Evolutionary conservation across 2,113 vertebrate species (phyloP).

Genomic region (Entomyzon cyanotis): DNA sequence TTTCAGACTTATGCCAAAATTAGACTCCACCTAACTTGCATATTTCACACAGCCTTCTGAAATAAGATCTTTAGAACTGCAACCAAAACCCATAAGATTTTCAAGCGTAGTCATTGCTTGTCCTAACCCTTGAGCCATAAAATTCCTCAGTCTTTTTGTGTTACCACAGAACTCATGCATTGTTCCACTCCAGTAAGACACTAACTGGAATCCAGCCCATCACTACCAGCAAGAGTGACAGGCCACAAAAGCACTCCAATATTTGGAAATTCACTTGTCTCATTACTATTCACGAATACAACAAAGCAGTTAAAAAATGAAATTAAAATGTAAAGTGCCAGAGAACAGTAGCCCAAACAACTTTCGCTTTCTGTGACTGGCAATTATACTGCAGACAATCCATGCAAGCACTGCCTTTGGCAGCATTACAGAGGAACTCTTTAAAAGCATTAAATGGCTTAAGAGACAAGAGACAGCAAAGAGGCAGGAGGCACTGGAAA

Average conservation of each 20-base stretch:
- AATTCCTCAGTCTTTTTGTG: not conserved
- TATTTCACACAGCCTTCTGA: not conserved
- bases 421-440: not conserved
- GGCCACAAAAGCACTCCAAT: not conserved
- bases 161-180: not conserved
- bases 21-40: not conserved
- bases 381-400: not conserved
- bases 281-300: not conserved
- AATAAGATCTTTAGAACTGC: not conserved
- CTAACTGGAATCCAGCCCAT: not conserved
- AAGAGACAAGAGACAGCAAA: not conserved
- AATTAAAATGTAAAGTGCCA: conserved; percentile 21
- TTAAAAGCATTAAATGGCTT: not conserved
- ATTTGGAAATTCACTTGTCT: not conserved
- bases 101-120: accelerated
- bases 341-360: not conserved
- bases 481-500: not conserved
- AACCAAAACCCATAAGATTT: not conserved
- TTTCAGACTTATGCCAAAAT: not conserved
- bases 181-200: not conserved
- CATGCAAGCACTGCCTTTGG: not conserved
- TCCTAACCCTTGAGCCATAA: not conserved
- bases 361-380: not conserved
- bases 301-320: not conserved
- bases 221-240: accelerated